Evolutionary conservation across 1,140 invertebrate species (phyloP).

Genomic region (Pogonomyrmex barbatus): DNA sequence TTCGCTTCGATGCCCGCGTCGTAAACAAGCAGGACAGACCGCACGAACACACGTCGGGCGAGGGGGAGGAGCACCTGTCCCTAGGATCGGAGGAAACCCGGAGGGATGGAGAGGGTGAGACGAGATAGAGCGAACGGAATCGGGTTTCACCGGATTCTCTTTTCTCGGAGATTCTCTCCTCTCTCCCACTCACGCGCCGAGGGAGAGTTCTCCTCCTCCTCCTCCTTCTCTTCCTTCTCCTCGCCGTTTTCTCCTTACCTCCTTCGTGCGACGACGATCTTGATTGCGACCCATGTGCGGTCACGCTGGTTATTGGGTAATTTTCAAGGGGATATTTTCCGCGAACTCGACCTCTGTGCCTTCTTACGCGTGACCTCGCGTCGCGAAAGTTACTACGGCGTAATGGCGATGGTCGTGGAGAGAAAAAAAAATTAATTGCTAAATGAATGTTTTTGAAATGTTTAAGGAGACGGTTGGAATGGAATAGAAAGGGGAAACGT

Average conservation of each 20-base stretch:
- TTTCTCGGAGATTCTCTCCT: slow-evolving; percentile 1
- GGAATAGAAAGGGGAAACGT: neutral
- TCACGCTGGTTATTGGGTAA: slow-evolving; percentile 56
- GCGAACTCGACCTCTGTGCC: slow-evolving; percentile 26
- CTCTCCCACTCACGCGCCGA: no score
- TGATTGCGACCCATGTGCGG: slow-evolving; percentile 41
- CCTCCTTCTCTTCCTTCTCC: neutral
- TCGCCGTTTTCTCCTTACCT: slow-evolving; percentile 45
- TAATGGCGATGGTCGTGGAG: neutral
- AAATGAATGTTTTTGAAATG: neutral
- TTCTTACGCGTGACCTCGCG: neutral
- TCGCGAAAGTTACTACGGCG: slow-evolving; percentile 24
- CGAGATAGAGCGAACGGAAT: neutral
- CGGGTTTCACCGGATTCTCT: slow-evolving; percentile 27
- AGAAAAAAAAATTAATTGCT: neutral
- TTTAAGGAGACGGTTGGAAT: neutral
- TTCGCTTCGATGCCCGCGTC: slow-evolving; percentile 80
- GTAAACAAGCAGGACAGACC: slow-evolving; percentile 81
- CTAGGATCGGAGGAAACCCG: neutral
- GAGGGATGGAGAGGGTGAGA: neutral
- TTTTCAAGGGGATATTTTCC: slow-evolving; percentile 55
- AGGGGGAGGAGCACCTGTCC: slow-evolving; percentile 65
- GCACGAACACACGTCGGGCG: slow-evolving; percentile 71
- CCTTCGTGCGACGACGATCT: slow-evolving; percentile 70
- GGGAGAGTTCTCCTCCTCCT: neutral